Base-by-base conservation (phyloP, 2,113 vertebrate species). In the Pelmatolapia mariae region DNA sequence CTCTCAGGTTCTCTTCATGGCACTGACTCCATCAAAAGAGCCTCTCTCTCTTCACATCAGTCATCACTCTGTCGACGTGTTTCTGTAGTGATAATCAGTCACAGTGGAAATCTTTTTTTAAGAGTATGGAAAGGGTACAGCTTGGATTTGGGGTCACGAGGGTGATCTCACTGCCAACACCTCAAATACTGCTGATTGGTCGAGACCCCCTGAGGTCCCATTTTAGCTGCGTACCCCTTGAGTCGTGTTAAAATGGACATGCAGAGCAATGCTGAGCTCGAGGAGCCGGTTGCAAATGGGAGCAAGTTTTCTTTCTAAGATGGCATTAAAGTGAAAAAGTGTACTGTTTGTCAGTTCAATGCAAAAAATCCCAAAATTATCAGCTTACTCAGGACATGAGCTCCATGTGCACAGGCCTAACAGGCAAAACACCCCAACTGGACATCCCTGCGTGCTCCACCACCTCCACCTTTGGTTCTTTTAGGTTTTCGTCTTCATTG, bases 161-260 rank as follows among this genome's bases (percentile, higher is more conserved):
- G 26, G 15, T 31, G 26, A 10, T 1, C 38, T 71, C 66, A 24
- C 33, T 24, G n/a, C n/a, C 8, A 71, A 24, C 66, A 10, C 22
- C 4, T 45, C 22, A 4, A 45, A 73, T 26, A 10, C 66, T 10
- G 22, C 22, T 73, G 68, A 73, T 73, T 73, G 68, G 68, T 26
- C 4, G 9, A 45, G 22, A 26, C 22, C 40, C n/a, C 40, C 13
- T 7, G 13, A 26, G 5, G 68, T 18, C 40, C 38, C 2, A 7
- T 26, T 63, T 73, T 45, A 73, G n/a, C 40, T 71, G 68, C n/a
- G 15, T 1, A 26, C 5, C 8, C 22, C 13, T 73, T 73, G 22
- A 45, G 38, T 45, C 1, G 1, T 0, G 36, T 12, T 71, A 24
- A 43, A 43, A 26, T 40, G 3, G 3, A 1, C 31, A 38, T 38